Conservation (phyloP, 2,797 vertebrate species). For the Chlorospingus flavigularis region DNA sequence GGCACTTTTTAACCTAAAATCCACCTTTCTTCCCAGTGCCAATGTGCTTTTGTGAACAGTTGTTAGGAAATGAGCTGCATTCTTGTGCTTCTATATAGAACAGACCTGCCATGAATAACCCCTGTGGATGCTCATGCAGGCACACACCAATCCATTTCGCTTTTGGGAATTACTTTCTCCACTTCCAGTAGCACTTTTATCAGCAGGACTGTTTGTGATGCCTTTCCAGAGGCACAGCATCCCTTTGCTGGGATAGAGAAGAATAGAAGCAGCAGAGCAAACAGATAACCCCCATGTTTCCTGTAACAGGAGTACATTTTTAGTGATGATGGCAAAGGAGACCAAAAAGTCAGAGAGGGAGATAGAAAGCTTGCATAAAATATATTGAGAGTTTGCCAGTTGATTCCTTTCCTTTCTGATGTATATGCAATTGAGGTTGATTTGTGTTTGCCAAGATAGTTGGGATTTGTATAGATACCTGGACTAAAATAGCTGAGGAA, state of each 20-base stretch:
- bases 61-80: not conserved
- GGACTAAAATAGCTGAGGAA: not conserved
- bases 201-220: not conserved
- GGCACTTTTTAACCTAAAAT: not conserved
- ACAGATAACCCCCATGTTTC: not conserved
- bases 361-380: not conserved
- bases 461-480: not conserved
- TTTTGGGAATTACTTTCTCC: not conserved
- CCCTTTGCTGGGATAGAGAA: not conserved
- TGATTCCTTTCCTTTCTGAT: not conserved
- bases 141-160: not conserved
- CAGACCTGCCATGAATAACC: not conserved
- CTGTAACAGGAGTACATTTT: not conserved
- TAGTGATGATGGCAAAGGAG: not conserved
- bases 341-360: not conserved
- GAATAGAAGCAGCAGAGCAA: not conserved
- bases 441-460: not conserved
- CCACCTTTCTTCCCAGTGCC: not conserved
- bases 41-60: not conserved
- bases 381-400: not conserved
- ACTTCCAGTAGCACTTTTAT: not conserved
- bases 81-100: not conserved
- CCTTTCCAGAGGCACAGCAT: not conserved
- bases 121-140: not conserved
- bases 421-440: not conserved